Conservation (phyloP, 2,113 vertebrate genomes). For the Camarhynchus parvulus region DNA sequence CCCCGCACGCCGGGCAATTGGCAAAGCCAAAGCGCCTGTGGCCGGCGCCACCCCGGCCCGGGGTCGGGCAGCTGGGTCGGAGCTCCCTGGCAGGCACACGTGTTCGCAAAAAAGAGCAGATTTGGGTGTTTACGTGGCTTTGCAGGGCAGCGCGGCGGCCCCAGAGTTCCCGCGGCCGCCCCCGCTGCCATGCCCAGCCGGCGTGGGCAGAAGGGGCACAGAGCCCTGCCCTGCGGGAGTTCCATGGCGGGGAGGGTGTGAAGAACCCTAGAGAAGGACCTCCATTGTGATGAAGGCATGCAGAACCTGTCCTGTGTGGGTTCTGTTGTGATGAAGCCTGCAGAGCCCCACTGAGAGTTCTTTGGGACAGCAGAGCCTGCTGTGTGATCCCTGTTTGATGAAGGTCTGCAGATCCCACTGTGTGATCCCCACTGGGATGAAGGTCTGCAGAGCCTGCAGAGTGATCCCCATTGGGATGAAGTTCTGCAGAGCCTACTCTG, state of each 20-base stretch:
- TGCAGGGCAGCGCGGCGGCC: background rate
- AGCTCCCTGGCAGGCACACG: accelerated
- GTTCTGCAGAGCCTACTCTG: background rate
- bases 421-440: too few relatives aligned
- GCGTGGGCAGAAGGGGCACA: accelerated
- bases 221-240: accelerated
- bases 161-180: accelerated
- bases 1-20: background rate
- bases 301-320: accelerated
- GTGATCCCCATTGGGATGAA: accelerated
- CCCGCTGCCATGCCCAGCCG: accelerated
- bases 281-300: background rate
- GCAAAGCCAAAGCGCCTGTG: accelerated
- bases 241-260: accelerated
- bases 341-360: background rate
- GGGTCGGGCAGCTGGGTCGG: accelerated
- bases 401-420: too few relatives aligned
- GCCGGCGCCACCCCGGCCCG: too few relatives aligned
- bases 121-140: accelerated
- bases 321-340: background rate
- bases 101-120: accelerated
- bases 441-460: background rate
- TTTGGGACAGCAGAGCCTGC: background rate
- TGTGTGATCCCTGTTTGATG: background rate
- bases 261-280: background rate